Percentiles rank a stretch among this genome's conserved stretches.
Conservation (phyloP, 2,888 invertebrate species). For the Laothoe populi region DNA sequence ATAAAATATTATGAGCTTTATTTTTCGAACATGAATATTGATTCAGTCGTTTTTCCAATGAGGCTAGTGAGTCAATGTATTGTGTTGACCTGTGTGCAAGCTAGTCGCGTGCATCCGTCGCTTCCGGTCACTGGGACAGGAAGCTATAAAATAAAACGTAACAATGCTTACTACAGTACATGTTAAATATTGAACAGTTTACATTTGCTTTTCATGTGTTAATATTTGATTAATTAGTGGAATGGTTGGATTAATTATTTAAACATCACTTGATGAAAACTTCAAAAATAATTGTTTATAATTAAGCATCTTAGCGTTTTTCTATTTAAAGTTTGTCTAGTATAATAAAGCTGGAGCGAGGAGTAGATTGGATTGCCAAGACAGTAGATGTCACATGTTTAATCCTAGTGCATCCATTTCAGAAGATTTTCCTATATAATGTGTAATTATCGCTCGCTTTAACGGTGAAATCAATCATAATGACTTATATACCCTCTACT, state of each 20-base stretch:
- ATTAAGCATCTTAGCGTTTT: neutral
- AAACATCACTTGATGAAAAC: neutral
- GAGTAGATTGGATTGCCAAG: too few relatives aligned
- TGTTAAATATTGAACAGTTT: conserved; percentile 7
- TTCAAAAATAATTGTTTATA: neutral
- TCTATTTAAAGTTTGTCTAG: too few relatives aligned
- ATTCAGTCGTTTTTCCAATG: neutral
- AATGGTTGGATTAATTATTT: neutral
- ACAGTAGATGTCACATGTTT: too few relatives aligned
- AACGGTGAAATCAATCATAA: too few relatives aligned
- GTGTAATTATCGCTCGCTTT: too few relatives aligned
- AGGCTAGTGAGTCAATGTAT: conserved; percentile 20
- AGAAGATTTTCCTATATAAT: too few relatives aligned
- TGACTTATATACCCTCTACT: too few relatives aligned
- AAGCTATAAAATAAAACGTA: conserved; percentile 28
- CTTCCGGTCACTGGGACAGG: conserved; percentile 27
- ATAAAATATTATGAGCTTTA: neutral
- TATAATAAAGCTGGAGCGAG: too few relatives aligned
- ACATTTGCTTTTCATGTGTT: conserved; percentile 12
- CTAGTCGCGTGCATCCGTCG: conserved; percentile 28
- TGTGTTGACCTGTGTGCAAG: conserved; percentile 24
- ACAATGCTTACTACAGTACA: conserved; percentile 18
- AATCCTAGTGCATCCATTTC: too few relatives aligned
- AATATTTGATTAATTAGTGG: neutral
- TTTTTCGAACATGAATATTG: neutral